Percentiles rank a stretch among this genome's conserved stretches.
Evolutionary conservation across 2,797 vertebrate species (phyloP).

Genomic region (Coregonus sp.): DNA sequence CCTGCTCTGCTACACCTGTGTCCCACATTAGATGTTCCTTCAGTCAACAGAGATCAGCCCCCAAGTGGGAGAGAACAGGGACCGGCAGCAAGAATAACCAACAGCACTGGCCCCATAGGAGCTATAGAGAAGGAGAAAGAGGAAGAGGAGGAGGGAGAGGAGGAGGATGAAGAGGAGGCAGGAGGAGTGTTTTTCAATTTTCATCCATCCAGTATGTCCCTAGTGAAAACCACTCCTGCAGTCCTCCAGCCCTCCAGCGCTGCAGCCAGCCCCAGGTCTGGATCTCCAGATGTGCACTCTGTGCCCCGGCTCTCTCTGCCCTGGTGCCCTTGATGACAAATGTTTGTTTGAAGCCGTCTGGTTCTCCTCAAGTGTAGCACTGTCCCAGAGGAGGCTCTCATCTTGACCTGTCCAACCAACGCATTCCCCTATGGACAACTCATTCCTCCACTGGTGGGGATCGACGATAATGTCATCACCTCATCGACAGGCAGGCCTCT

Average conservation of each 20-base stretch:
- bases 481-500: background rate
- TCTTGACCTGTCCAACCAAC: conserved; percentile 54
- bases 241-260: background rate
- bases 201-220: background rate
- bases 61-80: conserved; percentile 57
- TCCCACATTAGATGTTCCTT: conserved; percentile 49
- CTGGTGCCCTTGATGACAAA: conserved; percentile 67
- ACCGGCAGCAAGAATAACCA: conserved; percentile 41
- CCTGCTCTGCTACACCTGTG: conserved; percentile 45
- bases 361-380: conserved; percentile 69
- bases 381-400: conserved; percentile 41
- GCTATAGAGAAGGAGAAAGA: background rate
- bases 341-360: conserved; percentile 71
- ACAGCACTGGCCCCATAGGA: background rate
- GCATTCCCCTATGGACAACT: conserved; percentile 29
- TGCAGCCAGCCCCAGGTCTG: conserved; percentile 28
- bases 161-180: background rate
- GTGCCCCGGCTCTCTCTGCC: conserved; percentile 25
- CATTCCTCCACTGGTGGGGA: background rate
- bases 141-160: background rate
- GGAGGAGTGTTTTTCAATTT: background rate
- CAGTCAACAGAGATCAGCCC: conserved; percentile 66
- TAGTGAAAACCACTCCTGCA: background rate
- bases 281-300: conserved; percentile 67
- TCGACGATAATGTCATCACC: background rate